Percentiles rank a stretch among this genome's conserved stretches.
Conservation (phyloP, 2,113 vertebrate species). For the Odontophorus gujanensis region DNA sequence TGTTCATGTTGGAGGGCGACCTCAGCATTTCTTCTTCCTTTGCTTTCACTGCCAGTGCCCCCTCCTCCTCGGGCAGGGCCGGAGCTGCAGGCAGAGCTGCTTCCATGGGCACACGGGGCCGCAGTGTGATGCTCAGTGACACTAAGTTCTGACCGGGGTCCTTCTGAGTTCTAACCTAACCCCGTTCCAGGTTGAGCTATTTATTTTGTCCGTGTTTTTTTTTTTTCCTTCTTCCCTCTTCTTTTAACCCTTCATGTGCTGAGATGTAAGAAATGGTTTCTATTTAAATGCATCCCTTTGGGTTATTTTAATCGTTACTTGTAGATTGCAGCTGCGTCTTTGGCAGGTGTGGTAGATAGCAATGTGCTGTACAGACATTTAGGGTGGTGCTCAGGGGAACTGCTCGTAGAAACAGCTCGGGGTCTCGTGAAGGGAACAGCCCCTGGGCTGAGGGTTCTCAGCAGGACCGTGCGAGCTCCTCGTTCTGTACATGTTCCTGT, state of each 20-base stretch:
- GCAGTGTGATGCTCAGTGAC: slow-evolving; percentile 61
- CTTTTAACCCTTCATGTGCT: slow-evolving; percentile 65
- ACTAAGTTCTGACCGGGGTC: slow-evolving; percentile 73
- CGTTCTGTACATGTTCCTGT: not conserved
- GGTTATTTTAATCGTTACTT: not conserved
- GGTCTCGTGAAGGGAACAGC: slow-evolving; percentile 36
- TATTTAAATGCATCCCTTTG: slow-evolving; percentile 26
- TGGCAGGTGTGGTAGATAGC: slow-evolving; percentile 11
- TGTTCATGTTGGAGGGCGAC: not conserved
- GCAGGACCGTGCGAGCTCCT: slow-evolving; percentile 8
- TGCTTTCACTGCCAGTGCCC: not conserved
- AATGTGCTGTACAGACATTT: slow-evolving; percentile 37
- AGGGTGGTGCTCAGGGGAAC: slow-evolving; percentile 19
- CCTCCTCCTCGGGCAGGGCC: not conserved
- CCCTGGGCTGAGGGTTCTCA: not conserved
- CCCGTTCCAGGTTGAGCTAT: slow-evolving; percentile 73
- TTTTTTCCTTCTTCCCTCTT: not conserved
- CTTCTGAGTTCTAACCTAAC: slow-evolving; percentile 64
- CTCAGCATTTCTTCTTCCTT: not conserved
- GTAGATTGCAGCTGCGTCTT: slow-evolving; percentile 43
- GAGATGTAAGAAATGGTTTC: slow-evolving; percentile 63
- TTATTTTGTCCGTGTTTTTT: slow-evolving; percentile 77
- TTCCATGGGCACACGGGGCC: not conserved
- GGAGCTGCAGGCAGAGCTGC: not conserved
- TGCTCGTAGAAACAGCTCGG: slow-evolving; percentile 22